These are phyloP conservation scores for Parnassius apollo DNA, from an alignment of 2,888 invertebrate genomes.

Conservation along the genomic window DNA sequence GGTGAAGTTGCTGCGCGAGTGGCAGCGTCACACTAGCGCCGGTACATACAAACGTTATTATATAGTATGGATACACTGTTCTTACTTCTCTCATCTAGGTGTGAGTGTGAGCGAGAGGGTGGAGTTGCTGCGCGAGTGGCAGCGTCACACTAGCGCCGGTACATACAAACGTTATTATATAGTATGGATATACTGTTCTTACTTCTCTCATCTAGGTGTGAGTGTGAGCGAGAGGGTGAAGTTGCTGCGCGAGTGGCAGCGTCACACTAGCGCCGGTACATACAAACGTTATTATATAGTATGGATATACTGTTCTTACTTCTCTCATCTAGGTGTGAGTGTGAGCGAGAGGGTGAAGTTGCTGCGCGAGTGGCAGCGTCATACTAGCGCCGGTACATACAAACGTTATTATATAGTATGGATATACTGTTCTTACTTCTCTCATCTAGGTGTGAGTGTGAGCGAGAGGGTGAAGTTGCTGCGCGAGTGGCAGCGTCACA, in stretches of 20 bases:
- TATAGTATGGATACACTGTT: no score
- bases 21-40: conserved; percentile 70
- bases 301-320: no score
- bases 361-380: conserved; percentile 74
- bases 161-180: neutral
- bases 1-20: conserved; percentile 74
- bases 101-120: conserved; percentile 56
- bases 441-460: conserved; percentile 22
- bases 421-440: no score
- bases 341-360: conserved; percentile 69
- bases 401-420: no score
- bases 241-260: conserved; percentile 77
- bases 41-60: conserved; percentile 38
- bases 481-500: conserved; percentile 70
- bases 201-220: conserved; percentile 12
- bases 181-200: no score
- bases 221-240: conserved; percentile 59
- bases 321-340: conserved; percentile 13
- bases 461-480: conserved; percentile 77
- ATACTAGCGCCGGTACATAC: conserved; percentile 58
- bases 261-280: conserved; percentile 61
- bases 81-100: conserved; percentile 10
- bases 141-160: conserved; percentile 65
- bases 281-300: neutral
- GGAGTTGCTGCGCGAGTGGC: conserved; percentile 76